These are phyloP conservation scores for Rhopilema esculentum DNA, from an alignment of 30 jellyfish, hydroid and myxozoan genomes.

Conservation along the genomic window DNA sequence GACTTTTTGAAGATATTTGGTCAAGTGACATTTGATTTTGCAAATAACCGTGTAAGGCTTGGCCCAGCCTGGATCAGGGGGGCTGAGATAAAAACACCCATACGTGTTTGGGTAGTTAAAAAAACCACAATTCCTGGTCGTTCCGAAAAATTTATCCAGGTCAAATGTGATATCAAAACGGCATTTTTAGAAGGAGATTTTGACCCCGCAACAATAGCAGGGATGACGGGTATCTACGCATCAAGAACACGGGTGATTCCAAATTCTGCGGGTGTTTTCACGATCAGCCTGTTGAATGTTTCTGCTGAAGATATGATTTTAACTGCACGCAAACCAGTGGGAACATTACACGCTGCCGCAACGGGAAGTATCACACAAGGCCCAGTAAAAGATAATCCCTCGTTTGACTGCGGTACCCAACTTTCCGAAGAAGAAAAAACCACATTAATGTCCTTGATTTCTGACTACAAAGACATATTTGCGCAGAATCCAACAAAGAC, in stretches of 20 bases:
- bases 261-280: constrained; percentile 20
- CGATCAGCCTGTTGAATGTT: constrained; percentile 43
- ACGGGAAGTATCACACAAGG: constrained; percentile 41
- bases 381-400: constrained; percentile 12
- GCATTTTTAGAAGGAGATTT: constrained; percentile 58
- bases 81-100: constrained; percentile 2
- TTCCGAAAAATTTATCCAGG: constrained; percentile 31
- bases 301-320: constrained; percentile 39
- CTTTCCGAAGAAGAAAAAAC: constrained; percentile 28
- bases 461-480: constrained; percentile 55
- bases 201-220: constrained; percentile 38
- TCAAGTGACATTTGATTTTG: constrained; percentile 43
- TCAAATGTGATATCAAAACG: constrained; percentile 27
- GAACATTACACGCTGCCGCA: constrained; percentile 49
- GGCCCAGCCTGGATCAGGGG: constrained; percentile 45
- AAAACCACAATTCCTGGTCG: constrained; percentile 20
- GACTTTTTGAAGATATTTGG: constrained; percentile 37
- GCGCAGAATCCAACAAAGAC: constrained; percentile 27
- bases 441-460: constrained; percentile 30
- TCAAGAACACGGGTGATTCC: constrained; percentile 48
- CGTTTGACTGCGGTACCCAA: constrained; percentile 38
- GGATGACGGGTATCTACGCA: constrained; percentile 30
- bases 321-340: constrained; percentile 59
- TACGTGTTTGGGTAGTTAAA: constrained; percentile 28
- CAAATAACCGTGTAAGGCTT: constrained; percentile 30